phyloP scores from a whole-genome alignment of 30 jellyfish, hydroid and myxozoan genomes.

The Sanderia malayensis region DNA sequence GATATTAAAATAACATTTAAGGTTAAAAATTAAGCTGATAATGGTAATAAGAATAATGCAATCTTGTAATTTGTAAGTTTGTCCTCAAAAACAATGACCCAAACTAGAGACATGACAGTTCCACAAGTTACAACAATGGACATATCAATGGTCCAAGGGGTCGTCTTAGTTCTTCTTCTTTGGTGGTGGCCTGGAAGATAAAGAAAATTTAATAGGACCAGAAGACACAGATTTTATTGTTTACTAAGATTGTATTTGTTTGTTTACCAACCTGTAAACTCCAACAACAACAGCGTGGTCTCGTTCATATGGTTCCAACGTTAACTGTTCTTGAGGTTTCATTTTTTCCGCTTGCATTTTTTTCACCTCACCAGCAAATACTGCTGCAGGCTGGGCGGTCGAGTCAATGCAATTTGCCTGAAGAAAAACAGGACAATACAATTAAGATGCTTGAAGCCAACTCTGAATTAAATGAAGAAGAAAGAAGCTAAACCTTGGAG shows the following conservation, averaged over 20 bases:
- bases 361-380: slow-evolving; percentile 98
- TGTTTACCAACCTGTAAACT: slow-evolving; percentile 75
- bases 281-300: slow-evolving; percentile 99
- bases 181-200: slow-evolving; percentile 60
- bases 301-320: slow-evolving; percentile 99
- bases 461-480: no score
- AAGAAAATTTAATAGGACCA: no score
- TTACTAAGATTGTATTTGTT: not conserved
- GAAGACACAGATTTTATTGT: no score
- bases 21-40: not conserved
- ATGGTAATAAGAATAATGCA: not conserved
- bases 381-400: slow-evolving; percentile 99
- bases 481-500: no score
- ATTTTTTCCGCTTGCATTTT: slow-evolving; percentile 92
- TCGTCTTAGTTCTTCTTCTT: slow-evolving; percentile 36
- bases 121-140: no score
- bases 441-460: not conserved
- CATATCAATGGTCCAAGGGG: no score
- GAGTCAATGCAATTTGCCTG: slow-evolving; percentile 99
- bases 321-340: slow-evolving; percentile 99
- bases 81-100: no score
- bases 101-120: no score
- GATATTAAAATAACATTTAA: no score
- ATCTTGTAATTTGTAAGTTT: not conserved
- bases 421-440: slow-evolving; percentile 1